Conservation (phyloP, 2,113 vertebrate genomes). For the Columba livia region DNA sequence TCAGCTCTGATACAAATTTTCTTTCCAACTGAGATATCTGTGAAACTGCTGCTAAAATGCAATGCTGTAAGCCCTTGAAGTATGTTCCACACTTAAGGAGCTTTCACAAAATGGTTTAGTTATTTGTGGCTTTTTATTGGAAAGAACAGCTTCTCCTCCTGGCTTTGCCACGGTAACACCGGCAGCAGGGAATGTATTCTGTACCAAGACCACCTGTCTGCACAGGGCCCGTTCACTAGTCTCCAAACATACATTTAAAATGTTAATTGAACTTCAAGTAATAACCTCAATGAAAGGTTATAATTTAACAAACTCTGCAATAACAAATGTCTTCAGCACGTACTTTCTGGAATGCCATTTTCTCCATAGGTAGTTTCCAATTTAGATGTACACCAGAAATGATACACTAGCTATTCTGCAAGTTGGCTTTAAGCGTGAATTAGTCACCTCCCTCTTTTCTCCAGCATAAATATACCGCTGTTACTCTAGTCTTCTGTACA, state of each 20-base stretch:
- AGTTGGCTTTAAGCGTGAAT: background rate
- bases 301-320: slow-evolving; percentile 61
- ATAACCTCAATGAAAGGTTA: slow-evolving; percentile 52
- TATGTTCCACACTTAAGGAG: background rate
- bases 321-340: slow-evolving; percentile 19
- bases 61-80: background rate
- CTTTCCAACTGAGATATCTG: background rate
- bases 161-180: background rate
- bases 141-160: slow-evolving; percentile 28
- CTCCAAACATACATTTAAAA: slow-evolving; percentile 40
- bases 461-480: background rate
- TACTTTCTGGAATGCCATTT: slow-evolving; percentile 27
- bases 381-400: slow-evolving; percentile 20
- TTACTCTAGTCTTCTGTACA: background rate
- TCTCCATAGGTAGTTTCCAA: slow-evolving; percentile 15
- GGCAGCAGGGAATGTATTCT: background rate
- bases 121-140: slow-evolving; percentile 22
- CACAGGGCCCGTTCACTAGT: background rate
- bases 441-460: background rate
- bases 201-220: background rate
- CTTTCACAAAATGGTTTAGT: background rate
- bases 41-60: slow-evolving; percentile 15
- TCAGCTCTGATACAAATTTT: background rate
- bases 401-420: background rate
- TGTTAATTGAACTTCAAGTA: slow-evolving; percentile 61